phyloP scores from a whole-genome alignment of 2,113 vertebrate genomes.

The Vulpes lagopus region DNA sequence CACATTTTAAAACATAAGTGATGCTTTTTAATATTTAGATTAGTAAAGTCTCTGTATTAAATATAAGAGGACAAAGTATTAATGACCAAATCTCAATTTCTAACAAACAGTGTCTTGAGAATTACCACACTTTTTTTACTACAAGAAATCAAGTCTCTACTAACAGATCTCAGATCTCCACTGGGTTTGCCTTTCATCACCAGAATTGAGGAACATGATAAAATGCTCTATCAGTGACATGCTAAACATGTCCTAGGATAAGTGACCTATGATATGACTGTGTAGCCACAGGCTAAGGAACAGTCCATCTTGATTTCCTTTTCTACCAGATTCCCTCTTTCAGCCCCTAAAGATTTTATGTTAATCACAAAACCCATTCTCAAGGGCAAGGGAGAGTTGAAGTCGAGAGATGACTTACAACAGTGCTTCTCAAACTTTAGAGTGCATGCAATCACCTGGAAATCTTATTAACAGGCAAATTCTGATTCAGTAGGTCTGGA shows the following conservation, averaged over 20 bases:
- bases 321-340: neutral
- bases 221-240: neutral
- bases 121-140: neutral
- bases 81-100: constrained; percentile 28
- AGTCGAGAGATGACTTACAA: neutral
- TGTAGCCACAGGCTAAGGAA: neutral
- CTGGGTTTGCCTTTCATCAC: neutral
- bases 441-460: neutral
- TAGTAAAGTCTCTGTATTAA: constrained; percentile 19
- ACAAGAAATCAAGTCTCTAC: constrained; percentile 6
- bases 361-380: constrained; percentile 5
- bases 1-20: constrained; percentile 46
- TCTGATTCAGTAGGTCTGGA: neutral
- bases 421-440: neutral
- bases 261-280: neutral
- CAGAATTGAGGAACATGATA: neutral
- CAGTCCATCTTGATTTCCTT: neutral
- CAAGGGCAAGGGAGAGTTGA: neutral
- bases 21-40: constrained; percentile 25
- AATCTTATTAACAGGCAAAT: neutral
- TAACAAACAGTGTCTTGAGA: neutral
- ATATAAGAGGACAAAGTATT: constrained; percentile 21
- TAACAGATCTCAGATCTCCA: neutral
- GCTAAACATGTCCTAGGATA: neutral
- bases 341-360: neutral